These are phyloP conservation scores for Hetaerina titia DNA, from an alignment of 2,888 invertebrate genomes.

Conservation along the genomic window DNA sequence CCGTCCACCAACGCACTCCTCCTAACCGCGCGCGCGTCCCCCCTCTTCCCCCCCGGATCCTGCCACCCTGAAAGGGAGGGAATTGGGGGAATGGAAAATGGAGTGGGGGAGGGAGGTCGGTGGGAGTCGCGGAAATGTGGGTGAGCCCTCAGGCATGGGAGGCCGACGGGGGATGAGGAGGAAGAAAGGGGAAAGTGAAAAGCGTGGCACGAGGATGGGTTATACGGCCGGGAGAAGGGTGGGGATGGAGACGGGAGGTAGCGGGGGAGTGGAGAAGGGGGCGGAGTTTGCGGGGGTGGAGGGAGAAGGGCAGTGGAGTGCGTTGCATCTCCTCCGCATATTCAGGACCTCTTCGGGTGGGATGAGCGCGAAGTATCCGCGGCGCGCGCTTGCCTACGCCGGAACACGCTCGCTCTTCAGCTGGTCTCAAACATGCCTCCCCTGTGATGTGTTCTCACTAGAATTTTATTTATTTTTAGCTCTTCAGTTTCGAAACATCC, in stretches of 20 bases:
- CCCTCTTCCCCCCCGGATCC: background rate
- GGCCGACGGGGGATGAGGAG: background rate
- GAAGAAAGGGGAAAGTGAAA: background rate
- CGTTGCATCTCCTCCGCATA: background rate
- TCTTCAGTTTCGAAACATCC: too few relatives aligned
- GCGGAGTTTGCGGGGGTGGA: background rate
- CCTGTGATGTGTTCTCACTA: too few relatives aligned
- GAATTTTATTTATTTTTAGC: too few relatives aligned
- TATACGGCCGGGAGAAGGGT: background rate
- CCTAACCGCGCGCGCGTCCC: background rate
- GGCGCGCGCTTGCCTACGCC: too few relatives aligned
- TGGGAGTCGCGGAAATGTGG: background rate
- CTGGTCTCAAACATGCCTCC: too few relatives aligned
- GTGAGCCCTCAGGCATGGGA: too few relatives aligned
- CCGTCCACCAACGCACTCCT: background rate
- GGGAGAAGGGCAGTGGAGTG: background rate
- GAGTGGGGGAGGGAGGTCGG: background rate
- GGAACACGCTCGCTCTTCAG: too few relatives aligned
- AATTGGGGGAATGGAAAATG: background rate
- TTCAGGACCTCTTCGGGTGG: too few relatives aligned
- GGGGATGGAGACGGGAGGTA: background rate
- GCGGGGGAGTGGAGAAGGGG: background rate
- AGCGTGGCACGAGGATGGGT: background rate
- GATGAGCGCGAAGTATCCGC: too few relatives aligned
- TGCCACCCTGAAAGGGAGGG: background rate